Evolutionary conservation across 2,888 invertebrate genomes (phyloP), one percentile per base, ranked within the genome.

Genomic region (Ornithoptera priamus): DNA sequence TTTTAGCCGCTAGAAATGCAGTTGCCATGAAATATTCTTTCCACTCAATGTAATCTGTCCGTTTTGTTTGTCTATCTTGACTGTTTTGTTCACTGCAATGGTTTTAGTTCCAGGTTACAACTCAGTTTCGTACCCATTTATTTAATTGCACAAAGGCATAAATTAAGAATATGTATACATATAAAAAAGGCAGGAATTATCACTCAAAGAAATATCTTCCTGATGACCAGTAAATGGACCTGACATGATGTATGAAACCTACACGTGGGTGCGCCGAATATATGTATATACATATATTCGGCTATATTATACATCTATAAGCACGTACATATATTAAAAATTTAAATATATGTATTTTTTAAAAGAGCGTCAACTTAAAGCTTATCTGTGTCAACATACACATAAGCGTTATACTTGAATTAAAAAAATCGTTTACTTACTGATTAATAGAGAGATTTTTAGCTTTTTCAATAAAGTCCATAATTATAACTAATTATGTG

Each of bases 1-100:
- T 93, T 91, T 97, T 96, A 0, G 98, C 97, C 1, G 98, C 96
- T 39, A 99, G 91, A 80, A 98, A 95, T 3, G 99, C 98, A 12
- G 96, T 94, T 0, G 97, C 96, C 99, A 99, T 99, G 83, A 99
- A 99, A 87, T 98, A 99, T 75, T 99, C 99, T 71, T 95, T 93
- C 99, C 99, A 99, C 58, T 94, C 94, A 46, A 99, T 84, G 79
- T 96, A 97, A 73, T 94, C 94, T 56, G 82, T 75, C 58, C 96
- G 90, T 85, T 96, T 96, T 10, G 68, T 78, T 68, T 80, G 81
- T n/a, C 72, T 57, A 65, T 77, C 30, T 30, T 30, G 30, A 30
- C 5, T 30, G 30, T 30, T 75, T 39, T 6, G 57, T 57, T 57
- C 57, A 20, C 57, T 57, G 57, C 20, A 57, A 57, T 53, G 39